Conservation (phyloP, 1,140 invertebrate genomes). For the Cardiocondyla obscurior region DNA sequence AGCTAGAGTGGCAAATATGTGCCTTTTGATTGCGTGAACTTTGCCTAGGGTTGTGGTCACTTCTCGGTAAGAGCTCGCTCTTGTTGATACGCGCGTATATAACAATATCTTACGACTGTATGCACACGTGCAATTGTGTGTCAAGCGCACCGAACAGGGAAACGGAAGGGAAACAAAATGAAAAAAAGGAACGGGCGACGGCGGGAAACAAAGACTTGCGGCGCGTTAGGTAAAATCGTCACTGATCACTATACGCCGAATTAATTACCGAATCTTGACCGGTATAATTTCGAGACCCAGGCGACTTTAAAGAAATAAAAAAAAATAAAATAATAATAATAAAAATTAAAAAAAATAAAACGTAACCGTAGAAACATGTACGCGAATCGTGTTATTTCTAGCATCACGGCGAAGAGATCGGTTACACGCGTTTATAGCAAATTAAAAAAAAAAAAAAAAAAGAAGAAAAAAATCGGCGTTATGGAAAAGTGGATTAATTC, state of each 20-base stretch:
- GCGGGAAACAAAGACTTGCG: conserved; percentile 54
- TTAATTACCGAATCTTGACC: neutral
- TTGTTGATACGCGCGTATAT: conserved; percentile 24
- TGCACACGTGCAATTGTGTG: conserved; percentile 8
- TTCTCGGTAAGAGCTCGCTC: conserved; percentile 22
- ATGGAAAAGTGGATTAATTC: conserved; percentile 14
- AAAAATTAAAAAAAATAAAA: too few species aligned
- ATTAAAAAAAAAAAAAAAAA: neutral
- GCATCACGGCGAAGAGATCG: neutral
- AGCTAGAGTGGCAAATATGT: conserved; percentile 40
- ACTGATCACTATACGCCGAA: conserved; percentile 23
- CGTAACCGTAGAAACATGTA: too few species aligned
- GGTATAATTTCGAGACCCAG: neutral
- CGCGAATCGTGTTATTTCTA: neutral
- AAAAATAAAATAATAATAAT: too few species aligned
- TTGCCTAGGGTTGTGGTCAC: conserved; percentile 28
- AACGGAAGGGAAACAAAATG: conserved; percentile 63
- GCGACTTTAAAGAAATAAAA: too few species aligned
- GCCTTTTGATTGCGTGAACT: conserved; percentile 46
- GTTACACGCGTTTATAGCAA: neutral
- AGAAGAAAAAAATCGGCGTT: neutral
- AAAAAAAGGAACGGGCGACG: conserved; percentile 62
- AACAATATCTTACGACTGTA: neutral
- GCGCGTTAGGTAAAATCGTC: conserved; percentile 42
- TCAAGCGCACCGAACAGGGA: conserved; percentile 36